phyloP scores from a whole-genome alignment of 2,113 vertebrate species.

The Myrmecophaga tridactyla region DNA sequence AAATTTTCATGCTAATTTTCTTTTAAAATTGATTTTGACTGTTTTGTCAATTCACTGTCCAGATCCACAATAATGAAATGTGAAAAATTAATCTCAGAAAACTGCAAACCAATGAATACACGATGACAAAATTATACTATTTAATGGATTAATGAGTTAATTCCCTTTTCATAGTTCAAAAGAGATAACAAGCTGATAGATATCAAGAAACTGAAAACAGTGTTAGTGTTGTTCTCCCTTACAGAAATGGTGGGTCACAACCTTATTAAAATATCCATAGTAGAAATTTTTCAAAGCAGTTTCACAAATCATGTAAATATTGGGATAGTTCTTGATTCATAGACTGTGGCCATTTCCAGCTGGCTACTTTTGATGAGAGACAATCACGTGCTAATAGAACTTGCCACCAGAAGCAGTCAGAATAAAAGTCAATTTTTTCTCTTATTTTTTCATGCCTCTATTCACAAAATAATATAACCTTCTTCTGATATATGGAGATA shows the following conservation, averaged over 20 bases:
- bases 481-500: neutral
- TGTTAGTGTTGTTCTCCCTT: neutral
- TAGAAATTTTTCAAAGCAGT: neutral
- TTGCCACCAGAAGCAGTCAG: neutral
- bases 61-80: neutral
- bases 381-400: neutral
- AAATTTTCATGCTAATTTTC: neutral
- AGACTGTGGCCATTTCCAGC: neutral
- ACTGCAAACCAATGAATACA: neutral
- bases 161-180: neutral
- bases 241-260: neutral
- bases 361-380: neutral
- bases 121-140: neutral
- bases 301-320: neutral
- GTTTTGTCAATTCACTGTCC: neutral
- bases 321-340: neutral
- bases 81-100: slow-evolving; percentile 16
- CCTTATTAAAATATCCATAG: neutral
- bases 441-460: neutral
- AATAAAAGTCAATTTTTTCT: neutral
- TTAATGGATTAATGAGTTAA: neutral
- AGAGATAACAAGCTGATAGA: neutral
- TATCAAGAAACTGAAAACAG: neutral
- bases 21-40: slow-evolving; percentile 3
- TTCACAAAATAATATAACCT: neutral